Evolutionary conservation across 1,140 invertebrate genomes (phyloP).

Genomic region (Orius laevigatus): DNA sequence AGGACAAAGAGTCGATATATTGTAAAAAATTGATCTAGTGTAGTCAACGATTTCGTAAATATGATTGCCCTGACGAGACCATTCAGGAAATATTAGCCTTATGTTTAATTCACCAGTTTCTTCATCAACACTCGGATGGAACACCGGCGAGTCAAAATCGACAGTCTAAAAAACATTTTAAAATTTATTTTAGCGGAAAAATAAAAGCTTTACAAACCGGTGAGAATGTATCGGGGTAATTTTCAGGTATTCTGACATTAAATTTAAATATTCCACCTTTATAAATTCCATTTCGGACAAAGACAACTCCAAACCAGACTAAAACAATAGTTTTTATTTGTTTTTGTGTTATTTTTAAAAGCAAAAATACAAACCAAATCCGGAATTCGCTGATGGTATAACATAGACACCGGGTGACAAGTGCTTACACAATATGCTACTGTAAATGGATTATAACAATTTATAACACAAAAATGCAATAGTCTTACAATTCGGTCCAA

Average conservation of each 20-base stretch:
- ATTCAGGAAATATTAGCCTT: slow-evolving; percentile 60
- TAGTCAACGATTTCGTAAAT: slow-evolving; percentile 82
- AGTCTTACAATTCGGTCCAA: no score
- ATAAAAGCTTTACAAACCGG: slow-evolving; percentile 14
- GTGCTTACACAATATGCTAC: slow-evolving; percentile 24
- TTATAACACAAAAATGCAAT: no score
- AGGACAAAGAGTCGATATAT: slow-evolving; percentile 50
- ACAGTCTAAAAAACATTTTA: slow-evolving; percentile 44
- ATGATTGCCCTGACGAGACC: slow-evolving; percentile 66
- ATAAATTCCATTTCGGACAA: slow-evolving; percentile 73
- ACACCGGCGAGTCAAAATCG: slow-evolving; percentile 67
- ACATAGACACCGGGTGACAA: slow-evolving; percentile 62
- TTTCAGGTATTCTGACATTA: slow-evolving; percentile 64
- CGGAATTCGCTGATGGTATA: slow-evolving; percentile 58
- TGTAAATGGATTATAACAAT: no score
- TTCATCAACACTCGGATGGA: slow-evolving; percentile 72
- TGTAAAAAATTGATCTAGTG: slow-evolving; percentile 58
- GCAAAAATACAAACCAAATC: slow-evolving; percentile 8
- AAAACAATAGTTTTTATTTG: slow-evolving; percentile 26
- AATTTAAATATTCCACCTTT: slow-evolving; percentile 80
- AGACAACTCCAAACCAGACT: slow-evolving; percentile 91
- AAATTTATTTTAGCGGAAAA: slow-evolving; percentile 9
- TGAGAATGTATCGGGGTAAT: slow-evolving; percentile 50
- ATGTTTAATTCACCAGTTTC: slow-evolving; percentile 59
- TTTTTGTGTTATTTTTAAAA: slow-evolving; percentile 1